Evolutionary conservation across 2,797 vertebrate species (phyloP).

Genomic region (Yasuhikotakia modesta): DNA sequence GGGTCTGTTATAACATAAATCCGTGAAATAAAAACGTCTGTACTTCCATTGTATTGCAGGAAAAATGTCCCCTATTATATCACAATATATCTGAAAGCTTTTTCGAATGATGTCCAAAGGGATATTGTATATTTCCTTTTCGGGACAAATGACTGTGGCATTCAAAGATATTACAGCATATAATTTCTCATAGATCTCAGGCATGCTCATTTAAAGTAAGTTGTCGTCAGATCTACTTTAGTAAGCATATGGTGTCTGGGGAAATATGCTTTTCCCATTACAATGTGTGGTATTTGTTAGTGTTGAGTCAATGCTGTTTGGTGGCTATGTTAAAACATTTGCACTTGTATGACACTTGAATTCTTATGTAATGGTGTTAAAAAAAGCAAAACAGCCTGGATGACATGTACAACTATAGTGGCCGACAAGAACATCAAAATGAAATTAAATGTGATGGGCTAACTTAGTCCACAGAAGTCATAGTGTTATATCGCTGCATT

Average conservation of each 20-base stretch:
- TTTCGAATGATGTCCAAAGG: constrained; percentile 10
- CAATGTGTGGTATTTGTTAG: constrained; percentile 12
- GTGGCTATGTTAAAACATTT: background rate
- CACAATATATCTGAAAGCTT: constrained; percentile 12
- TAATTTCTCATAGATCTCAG: constrained; percentile 36
- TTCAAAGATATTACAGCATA: constrained; percentile 17
- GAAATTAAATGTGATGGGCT: constrained; percentile 4
- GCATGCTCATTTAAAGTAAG: constrained; percentile 23
- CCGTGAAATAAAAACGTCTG: constrained; percentile 10
- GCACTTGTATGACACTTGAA: background rate
- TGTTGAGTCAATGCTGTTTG: constrained; percentile 9
- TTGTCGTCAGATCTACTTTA: constrained; percentile 20
- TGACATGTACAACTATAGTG: background rate
- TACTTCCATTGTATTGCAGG: constrained; percentile 1
- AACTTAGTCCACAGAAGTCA: background rate
- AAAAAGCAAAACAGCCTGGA: background rate
- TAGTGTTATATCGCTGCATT: background rate
- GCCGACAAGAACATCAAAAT: background rate
- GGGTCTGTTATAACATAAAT: constrained; percentile 17
- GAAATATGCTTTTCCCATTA: constrained; percentile 25
- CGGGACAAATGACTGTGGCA: constrained; percentile 16
- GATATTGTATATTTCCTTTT: constrained; percentile 13
- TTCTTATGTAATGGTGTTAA: background rate
- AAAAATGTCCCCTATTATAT: constrained; percentile 23
- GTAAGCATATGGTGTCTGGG: constrained; percentile 25